Evolutionary conservation across 2,888 invertebrate species (phyloP), one percentile per base, ranked within the genome.

Genomic region (Platycheirus albimanus): DNA sequence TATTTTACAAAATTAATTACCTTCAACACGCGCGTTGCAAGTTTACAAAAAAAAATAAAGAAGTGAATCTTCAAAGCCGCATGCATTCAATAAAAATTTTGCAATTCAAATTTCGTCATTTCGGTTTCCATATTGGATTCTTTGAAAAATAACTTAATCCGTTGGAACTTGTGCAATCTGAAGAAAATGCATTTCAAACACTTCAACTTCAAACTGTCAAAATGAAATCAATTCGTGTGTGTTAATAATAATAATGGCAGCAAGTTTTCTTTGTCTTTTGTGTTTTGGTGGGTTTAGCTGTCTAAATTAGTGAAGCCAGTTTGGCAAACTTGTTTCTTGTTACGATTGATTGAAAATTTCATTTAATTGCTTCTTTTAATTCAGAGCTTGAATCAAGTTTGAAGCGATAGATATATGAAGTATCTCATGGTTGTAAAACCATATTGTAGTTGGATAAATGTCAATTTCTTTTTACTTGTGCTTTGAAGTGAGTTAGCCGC

Each of bases 1-100:
- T 69, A 63, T 52, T 75, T 63, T 63, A 24, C 47, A 28, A 28
- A 58, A 43, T 33, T 66, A 76, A 81, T 71, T 66, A 58, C 8
- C 13, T 17, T 28, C 6, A 11, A 58, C 81, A 81, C 71, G 81
- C 76, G 58, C 70, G n/a, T n/a, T n/a, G n/a, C n/a, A n/a, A n/a
- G n/a, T n/a, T n/a, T n/a, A n/a, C n/a, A n/a, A n/a, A n/a, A n/a
- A n/a, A n/a, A n/a, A n/a, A n/a, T n/a, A n/a, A n/a, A n/a, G n/a
- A n/a, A n/a, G n/a, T n/a, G 38, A 69, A 43, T 45, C 24, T 24
- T 24, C n/a, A n/a, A 24, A 4, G 24, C 24, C 24, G 24, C 24
- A 24, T 24, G 24, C 24, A 24, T 24, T 6, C 3, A 6, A 6
- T 24, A 6, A 24, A 24, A 10, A 63, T 61, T 64, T 72, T 61